Base-by-base conservation (phyloP, 2,113 vertebrate genomes). In the Trichomycterus rosablanca region DNA sequence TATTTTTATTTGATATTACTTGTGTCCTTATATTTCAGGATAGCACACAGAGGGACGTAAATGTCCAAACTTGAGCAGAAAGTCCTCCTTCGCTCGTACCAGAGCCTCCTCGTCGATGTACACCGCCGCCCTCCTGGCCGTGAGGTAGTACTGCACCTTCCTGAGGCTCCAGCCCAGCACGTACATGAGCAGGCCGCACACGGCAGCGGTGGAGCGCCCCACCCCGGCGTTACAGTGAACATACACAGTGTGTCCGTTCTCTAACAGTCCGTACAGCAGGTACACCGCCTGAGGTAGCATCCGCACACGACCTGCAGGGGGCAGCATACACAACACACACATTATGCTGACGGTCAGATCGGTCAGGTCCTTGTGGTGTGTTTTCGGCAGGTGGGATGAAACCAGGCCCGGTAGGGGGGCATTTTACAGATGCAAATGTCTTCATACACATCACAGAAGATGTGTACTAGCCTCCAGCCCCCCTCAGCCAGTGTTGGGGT, bases 171-270 rank as follows among this genome's bases (percentile, higher is more conserved):
- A 97, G 66, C 95, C 89, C 24, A 88, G 3, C 67, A 97, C 82
- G 0, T 95, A 98, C 83, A 89, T 90, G 1, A 99, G 89, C 78
- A 93, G 92, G 40, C 94, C 96, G 0, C 95, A 88, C 44, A 97
- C 85, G 0, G 92, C 91, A 0, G 92, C 93, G 0, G 95, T 92
- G 0, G 96, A 94, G 50, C 96, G 83, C 68, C 96, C 96, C 4
- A 97, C 95, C 0, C 95, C 96, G 0, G 96, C 96, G 0, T 99
- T 98, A 70, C 96, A 99, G 67, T 99, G 96, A 2, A 99, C 90
- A 0, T 99, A 99, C 37, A 99, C 92, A 0, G 78, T 91, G 83
- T 99, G 96, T 1, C 94, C 90, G 0, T 94, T 93, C 77, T 93
- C 88, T 54, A 98, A 80, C 1, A 99, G 90, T 1, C 90, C 90